Conservation (phyloP, 2,113 vertebrate genomes). For the Crocuta crocuta region DNA sequence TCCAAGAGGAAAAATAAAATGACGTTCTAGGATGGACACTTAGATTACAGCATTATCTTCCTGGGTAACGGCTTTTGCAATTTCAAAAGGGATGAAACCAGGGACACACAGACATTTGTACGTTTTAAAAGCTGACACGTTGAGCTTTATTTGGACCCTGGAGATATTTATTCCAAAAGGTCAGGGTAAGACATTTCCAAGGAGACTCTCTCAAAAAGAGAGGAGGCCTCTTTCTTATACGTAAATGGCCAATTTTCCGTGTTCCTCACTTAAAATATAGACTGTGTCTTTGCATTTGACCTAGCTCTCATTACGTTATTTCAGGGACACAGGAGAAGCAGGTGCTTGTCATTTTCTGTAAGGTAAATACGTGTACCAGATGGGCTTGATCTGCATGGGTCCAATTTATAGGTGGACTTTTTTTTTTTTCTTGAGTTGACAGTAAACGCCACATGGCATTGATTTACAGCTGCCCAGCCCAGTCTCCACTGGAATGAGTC, state of each 20-base stretch:
- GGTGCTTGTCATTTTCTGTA: neutral
- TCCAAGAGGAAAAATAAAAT: neutral
- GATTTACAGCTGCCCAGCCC: neutral
- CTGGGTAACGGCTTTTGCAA: neutral
- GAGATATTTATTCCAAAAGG: neutral
- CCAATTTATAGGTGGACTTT: neutral
- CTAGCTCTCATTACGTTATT: neutral
- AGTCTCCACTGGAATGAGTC: neutral
- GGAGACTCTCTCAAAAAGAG: neutral
- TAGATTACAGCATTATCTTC: neutral
- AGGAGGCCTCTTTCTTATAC: neutral
- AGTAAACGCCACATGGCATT: neutral
- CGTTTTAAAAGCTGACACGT: neutral
- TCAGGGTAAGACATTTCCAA: neutral
- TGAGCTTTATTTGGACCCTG: neutral
- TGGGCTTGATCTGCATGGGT: neutral
- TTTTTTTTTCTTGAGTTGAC: neutral
- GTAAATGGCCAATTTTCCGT: neutral
- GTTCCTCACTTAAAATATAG: neutral
- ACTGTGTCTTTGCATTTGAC: neutral
- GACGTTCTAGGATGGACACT: neutral
- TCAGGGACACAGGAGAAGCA: neutral
- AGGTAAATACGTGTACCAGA: neutral
- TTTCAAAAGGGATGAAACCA: constrained; percentile 1
- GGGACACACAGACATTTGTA: neutral